Conservation (phyloP, 2,888 invertebrate genomes). For the Epistrophe eligans region DNA sequence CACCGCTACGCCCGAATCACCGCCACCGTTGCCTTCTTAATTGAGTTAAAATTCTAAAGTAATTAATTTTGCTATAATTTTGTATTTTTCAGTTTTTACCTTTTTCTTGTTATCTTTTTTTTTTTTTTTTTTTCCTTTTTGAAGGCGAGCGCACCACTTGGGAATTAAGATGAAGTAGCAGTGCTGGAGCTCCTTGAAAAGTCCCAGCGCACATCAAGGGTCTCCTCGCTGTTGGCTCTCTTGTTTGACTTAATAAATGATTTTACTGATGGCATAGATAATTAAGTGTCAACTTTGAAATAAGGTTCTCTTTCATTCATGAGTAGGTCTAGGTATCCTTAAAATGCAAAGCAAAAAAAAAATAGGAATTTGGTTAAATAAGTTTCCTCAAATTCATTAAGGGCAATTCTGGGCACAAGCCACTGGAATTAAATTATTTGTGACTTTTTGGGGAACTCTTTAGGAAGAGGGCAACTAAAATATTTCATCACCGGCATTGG, state of each 20-base stretch:
- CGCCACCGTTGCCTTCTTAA: slow-evolving; percentile 45
- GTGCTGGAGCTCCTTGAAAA: slow-evolving; percentile 21
- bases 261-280: slow-evolving; percentile 71
- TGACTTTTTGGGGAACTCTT: slow-evolving; percentile 15
- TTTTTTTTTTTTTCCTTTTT: slow-evolving; percentile 4
- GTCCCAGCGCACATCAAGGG: slow-evolving; percentile 32
- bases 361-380: slow-evolving; percentile 8
- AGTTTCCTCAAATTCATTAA: slow-evolving; percentile 59
- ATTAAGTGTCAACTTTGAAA: slow-evolving; percentile 73
- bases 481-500: not conserved
- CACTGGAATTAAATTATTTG: slow-evolving; percentile 51
- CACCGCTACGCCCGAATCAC: not conserved
- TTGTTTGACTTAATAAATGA: slow-evolving; percentile 70
- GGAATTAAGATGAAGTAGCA: slow-evolving; percentile 62
- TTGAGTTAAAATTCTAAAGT: slow-evolving; percentile 71
- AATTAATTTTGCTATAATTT: slow-evolving; percentile 75
- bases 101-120: slow-evolving; percentile 30
- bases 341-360: slow-evolving; percentile 19
- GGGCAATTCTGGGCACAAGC: slow-evolving; percentile 62
- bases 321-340: not conserved
- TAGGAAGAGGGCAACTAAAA: not conserved
- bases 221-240: not conserved
- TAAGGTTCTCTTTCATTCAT: slow-evolving; percentile 60
- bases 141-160: slow-evolving; percentile 62
- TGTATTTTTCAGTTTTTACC: slow-evolving; percentile 26